phyloP scores from a whole-genome alignment of 2,888 invertebrate species.

The Clistopyga incitator region DNA sequence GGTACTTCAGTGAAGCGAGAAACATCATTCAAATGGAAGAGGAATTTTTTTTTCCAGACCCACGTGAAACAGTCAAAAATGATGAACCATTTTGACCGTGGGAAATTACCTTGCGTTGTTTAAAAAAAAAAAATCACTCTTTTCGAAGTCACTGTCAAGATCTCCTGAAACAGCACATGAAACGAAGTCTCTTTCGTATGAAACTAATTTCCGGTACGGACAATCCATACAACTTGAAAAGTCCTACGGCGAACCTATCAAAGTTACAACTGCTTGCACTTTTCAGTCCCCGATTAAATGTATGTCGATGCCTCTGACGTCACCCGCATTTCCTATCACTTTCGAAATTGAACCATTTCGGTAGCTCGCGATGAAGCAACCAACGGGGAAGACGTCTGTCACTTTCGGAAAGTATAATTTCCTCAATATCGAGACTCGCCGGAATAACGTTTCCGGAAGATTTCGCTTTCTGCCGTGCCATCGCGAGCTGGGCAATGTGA shows the following conservation, averaged over 20 bases:
- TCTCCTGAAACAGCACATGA: neutral
- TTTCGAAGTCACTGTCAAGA: too few relatives aligned
- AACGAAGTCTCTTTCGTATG: neutral
- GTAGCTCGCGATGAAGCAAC: neutral
- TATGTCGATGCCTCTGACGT: conserved; percentile 34
- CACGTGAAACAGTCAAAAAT: too few relatives aligned
- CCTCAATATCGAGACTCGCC: conserved; percentile 43
- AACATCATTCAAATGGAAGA: too few relatives aligned
- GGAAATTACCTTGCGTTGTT: too few relatives aligned
- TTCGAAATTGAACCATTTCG: conserved; percentile 18
- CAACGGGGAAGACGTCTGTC: conserved; percentile 29
- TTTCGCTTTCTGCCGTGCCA: conserved; percentile 16
- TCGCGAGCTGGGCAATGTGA: neutral
- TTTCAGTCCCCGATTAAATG: conserved; percentile 1
- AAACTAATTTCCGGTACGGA: neutral
- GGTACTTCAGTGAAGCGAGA: too few relatives aligned
- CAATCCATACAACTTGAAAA: neutral
- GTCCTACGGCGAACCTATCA: neutral
- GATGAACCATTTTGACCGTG: too few relatives aligned
- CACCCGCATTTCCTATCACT: conserved; percentile 7
- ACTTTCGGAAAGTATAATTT: conserved; percentile 43
- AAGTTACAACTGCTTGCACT: conserved; percentile 13
- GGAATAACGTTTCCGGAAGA: conserved; percentile 27
- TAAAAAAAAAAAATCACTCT: too few relatives aligned
- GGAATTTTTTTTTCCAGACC: too few relatives aligned